Evolutionary conservation across 1,140 invertebrate species (phyloP).

Genomic region (Vanessa tameamea): DNA sequence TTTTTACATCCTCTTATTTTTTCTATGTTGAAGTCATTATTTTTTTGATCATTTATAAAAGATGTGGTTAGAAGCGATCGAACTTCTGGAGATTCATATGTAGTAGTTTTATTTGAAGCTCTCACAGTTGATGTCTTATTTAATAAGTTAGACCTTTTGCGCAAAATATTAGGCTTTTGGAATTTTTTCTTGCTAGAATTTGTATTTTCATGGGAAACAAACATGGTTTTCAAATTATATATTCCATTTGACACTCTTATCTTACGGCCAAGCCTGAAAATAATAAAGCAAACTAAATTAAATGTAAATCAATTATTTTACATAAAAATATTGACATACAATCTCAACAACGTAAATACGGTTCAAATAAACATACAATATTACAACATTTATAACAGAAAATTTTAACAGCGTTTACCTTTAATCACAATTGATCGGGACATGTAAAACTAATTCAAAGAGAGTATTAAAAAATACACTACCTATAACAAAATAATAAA

Average conservation of each 20-base stretch:
- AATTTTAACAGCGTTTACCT: background rate
- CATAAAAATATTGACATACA: background rate
- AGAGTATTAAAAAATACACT: background rate
- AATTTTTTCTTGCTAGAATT: constrained; percentile 60
- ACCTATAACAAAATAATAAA: constrained; percentile 2
- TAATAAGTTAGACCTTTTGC: constrained; percentile 49
- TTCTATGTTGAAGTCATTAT: constrained; percentile 29
- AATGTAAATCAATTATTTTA: background rate
- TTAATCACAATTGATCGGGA: too few relatives aligned
- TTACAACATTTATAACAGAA: background rate
- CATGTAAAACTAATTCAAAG: background rate
- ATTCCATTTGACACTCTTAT: constrained; percentile 31
- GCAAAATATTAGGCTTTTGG: constrained; percentile 71
- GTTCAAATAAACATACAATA: background rate
- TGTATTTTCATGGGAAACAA: constrained; percentile 60
- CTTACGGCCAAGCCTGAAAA: constrained; percentile 6
- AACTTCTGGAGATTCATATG: constrained; percentile 44
- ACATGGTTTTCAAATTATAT: constrained; percentile 50
- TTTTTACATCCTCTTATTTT: constrained; percentile 31
- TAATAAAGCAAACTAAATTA: background rate
- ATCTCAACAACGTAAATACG: background rate
- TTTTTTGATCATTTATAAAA: constrained; percentile 35
- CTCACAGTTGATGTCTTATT: constrained; percentile 18
- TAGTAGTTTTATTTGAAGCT: constrained; percentile 23
- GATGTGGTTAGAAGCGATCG: constrained; percentile 41